Base-by-base conservation (phyloP, 1,140 invertebrate genomes). In the Apis cerana region DNA sequence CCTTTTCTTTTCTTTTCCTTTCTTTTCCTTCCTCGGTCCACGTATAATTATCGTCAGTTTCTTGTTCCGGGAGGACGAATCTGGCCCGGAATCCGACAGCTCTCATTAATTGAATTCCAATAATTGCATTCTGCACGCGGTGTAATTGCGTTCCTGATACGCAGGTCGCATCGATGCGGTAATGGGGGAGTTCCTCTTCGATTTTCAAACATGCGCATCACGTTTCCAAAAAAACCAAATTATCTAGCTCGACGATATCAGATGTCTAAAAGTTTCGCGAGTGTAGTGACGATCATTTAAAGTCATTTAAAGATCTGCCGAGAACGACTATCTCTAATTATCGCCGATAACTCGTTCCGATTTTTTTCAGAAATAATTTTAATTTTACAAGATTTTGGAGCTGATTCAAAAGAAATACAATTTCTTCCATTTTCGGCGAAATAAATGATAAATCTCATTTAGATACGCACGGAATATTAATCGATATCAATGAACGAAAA, bases 231-330 rank as follows among this genome's bases (percentile, higher is more conserved):
- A 80, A 80, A 80, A 80, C 43, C 21, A n/a, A 52, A 54, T 71
- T 33, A 27, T 52, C 50, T 21, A 11, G 23, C 21, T 27, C 17
- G 48, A 11, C 52, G 33, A 48, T 50, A 21, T 4, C 8, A 12
- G n/a, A 19, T 10, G 17, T 15, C 52, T 12, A 13, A 43, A 58
- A 56, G 64, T 56, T 59, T 79, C 56, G 19, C 7, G 33, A 43
- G 78, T 27, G 27, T 71, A 58, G 78, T 59, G 65, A 72, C 72
- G 64, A 43, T 43, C 33, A 5, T 43, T 33, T n/a, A n/a, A n/a
- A 27, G 27, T 43, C n/a, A 23, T 11, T 83, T 72, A 33, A 59
- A 84, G 85, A 86, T 89, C 90, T 91, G 89, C 58, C 62, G 69
- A 74, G 64, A 61, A 58, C 82, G 65, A 64, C 80, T 43, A 43